Evolutionary conservation across 2,797 vertebrate species (phyloP).

Genomic region (Synaphobranchus kaupii): DNA sequence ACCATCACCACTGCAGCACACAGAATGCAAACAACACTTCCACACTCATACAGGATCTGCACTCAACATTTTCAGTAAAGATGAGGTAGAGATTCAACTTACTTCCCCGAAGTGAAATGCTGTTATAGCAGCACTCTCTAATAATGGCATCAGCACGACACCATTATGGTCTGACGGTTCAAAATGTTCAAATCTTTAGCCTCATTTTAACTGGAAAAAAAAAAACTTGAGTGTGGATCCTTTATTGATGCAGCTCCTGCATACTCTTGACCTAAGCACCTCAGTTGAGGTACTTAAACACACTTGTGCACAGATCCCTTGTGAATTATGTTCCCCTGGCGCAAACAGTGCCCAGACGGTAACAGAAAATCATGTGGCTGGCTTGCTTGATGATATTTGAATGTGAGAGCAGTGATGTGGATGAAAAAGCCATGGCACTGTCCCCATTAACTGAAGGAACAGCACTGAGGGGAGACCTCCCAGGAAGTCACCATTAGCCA

Average conservation of each 20-base stretch:
- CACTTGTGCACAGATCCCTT: too few relatives aligned
- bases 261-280: background rate
- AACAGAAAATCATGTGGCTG: background rate
- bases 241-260: background rate
- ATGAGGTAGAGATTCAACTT: background rate
- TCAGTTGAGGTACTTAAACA: too few relatives aligned
- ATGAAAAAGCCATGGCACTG: background rate
- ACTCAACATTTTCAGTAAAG: background rate
- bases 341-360: background rate
- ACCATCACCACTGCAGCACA: background rate
- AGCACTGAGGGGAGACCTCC: too few relatives aligned
- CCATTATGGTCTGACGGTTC: background rate
- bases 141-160: background rate
- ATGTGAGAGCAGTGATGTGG: background rate
- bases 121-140: background rate
- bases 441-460: background rate
- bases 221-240: background rate
- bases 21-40: background rate
- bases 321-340: background rate
- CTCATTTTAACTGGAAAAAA: background rate
- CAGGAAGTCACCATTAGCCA: background rate
- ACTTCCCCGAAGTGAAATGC: background rate
- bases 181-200: background rate
- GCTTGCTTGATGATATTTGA: background rate
- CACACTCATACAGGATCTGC: background rate